A percentile compares a stretch with the other conserved stretches of the same genome.
Evolutionary conservation across 2,888 invertebrate genomes (phyloP).

Genomic region (Proisotoma minuta): DNA sequence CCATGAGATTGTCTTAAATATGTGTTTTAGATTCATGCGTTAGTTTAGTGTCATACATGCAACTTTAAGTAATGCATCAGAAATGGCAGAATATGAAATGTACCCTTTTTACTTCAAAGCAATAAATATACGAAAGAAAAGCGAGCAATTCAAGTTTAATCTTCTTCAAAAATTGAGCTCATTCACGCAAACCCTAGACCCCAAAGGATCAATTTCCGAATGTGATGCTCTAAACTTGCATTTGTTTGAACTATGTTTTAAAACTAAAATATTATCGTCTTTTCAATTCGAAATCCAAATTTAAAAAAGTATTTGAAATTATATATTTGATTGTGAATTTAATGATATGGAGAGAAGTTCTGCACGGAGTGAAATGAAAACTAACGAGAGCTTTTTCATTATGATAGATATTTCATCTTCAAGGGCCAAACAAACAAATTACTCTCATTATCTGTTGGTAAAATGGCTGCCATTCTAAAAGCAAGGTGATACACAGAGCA

Average conservation of each 20-base stretch:
- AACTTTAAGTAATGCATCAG: too few relatives aligned
- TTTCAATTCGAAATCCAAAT: not conserved
- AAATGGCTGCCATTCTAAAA: too few relatives aligned
- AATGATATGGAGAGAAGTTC: not conserved
- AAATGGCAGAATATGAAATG: too few relatives aligned
- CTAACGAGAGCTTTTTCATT: not conserved
- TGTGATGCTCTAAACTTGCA: not conserved
- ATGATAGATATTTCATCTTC: too few relatives aligned
- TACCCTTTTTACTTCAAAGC: too few relatives aligned
- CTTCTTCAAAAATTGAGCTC: not conserved
- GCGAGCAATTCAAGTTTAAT: not conserved
- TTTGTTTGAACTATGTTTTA: not conserved
- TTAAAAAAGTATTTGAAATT: not conserved
- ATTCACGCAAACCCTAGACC: not conserved
- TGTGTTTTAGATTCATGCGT: too few relatives aligned
- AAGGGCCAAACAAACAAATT: too few relatives aligned
- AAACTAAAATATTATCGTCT: not conserved
- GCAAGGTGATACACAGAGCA: not conserved
- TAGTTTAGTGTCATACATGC: too few relatives aligned
- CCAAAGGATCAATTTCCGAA: conserved; percentile 3
- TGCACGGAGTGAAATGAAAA: not conserved
- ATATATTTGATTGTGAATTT: not conserved
- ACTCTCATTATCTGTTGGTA: too few relatives aligned
- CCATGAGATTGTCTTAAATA: too few relatives aligned
- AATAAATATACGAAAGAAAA: not conserved